Conservation (phyloP, 2,797 vertebrate genomes). For the Lacerta bilineata region DNA sequence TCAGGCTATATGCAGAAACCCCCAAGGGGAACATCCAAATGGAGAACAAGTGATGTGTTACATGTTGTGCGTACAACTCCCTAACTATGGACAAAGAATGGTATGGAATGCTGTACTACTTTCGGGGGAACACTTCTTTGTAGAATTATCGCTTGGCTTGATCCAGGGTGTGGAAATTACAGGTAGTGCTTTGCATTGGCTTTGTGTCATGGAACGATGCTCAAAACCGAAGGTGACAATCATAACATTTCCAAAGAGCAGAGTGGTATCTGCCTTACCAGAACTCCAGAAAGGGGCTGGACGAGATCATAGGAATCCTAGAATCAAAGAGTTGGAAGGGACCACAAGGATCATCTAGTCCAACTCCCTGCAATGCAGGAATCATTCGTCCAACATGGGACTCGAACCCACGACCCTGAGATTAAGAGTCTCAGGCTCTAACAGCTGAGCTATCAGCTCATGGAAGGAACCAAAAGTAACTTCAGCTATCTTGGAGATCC, state of each 20-base stretch:
- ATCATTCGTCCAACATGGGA: no score
- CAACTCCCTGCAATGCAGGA: no score
- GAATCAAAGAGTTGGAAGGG: no score
- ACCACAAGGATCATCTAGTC: no score
- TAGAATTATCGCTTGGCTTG: slow-evolving; percentile 26
- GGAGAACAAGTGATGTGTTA: slow-evolving; percentile 25
- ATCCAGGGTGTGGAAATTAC: slow-evolving; percentile 24
- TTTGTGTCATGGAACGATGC: not conserved
- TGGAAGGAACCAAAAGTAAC: slow-evolving; percentile 34
- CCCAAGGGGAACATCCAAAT: slow-evolving; percentile 34
- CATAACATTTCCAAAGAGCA: slow-evolving; percentile 16
- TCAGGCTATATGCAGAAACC: slow-evolving; percentile 15
- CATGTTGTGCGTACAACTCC: slow-evolving; percentile 34
- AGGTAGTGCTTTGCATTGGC: not conserved
- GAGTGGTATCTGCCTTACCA: not conserved
- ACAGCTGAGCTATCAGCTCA: not conserved
- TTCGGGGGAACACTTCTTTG: not conserved
- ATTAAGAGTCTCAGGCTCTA: no score
- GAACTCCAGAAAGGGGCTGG: not conserved
- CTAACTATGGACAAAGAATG: not conserved
- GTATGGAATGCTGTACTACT: not conserved
- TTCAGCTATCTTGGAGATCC: slow-evolving; percentile 13
- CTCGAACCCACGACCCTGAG: no score
- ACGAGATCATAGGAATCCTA: no score
- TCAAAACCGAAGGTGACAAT: not conserved